phyloP scores from a whole-genome alignment of 2,113 vertebrate species.

The Sinocyclocheilus rhinocerous region DNA sequence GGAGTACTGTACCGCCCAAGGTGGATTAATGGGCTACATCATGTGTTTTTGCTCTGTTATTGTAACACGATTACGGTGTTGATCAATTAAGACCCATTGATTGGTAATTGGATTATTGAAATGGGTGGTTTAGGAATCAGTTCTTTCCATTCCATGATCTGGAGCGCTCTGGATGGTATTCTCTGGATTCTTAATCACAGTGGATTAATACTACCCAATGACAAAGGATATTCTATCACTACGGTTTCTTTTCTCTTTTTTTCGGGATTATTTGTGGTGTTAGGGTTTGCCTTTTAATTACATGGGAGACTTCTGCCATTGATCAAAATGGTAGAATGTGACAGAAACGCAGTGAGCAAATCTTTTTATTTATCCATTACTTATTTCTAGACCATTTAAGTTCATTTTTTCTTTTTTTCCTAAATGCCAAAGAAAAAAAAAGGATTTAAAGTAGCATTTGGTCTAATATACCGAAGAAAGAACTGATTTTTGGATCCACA shows the following conservation, averaged over 20 bases:
- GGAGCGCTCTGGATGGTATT: conserved; percentile 80
- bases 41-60: conserved; percentile 60
- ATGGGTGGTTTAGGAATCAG: conserved; percentile 43
- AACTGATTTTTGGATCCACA: conserved; percentile 67
- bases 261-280: conserved; percentile 74
- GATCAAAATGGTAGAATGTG: conserved; percentile 62
- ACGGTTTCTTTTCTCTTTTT: conserved; percentile 61
- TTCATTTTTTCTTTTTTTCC: conserved; percentile 71
- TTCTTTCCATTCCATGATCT: conserved; percentile 58
- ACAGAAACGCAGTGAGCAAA: conserved; percentile 73
- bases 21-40: conserved; percentile 74
- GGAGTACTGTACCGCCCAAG: conserved; percentile 75
- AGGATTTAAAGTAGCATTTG: conserved; percentile 55
- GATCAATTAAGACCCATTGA: conserved; percentile 63
- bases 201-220: conserved; percentile 85
- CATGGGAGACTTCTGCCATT: conserved; percentile 73
- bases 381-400: conserved; percentile 57
- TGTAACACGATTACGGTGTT: conserved; percentile 59
- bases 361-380: conserved; percentile 61
- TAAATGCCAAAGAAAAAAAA: conserved; percentile 70
- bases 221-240: conserved; percentile 70
- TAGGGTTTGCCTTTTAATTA: conserved; percentile 70
- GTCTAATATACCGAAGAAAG: conserved; percentile 46
- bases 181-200: conserved; percentile 79
- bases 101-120: conserved; percentile 73